Evolutionary conservation across 2,113 vertebrate species (phyloP).

Genomic region (Quiscalus mexicanus): DNA sequence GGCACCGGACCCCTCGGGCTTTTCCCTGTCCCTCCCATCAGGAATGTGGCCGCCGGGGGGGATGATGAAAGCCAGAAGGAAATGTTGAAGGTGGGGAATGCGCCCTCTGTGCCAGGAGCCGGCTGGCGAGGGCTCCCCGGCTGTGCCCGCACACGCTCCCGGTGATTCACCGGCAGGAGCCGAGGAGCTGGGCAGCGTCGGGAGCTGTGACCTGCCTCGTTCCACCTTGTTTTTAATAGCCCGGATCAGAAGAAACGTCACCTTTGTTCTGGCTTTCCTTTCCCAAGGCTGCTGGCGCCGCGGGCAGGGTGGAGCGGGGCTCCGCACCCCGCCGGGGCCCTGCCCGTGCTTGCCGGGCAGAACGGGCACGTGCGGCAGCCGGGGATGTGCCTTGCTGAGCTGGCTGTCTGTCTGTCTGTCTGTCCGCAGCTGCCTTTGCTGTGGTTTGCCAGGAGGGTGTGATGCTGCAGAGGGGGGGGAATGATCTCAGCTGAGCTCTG

Average conservation of each 20-base stretch:
- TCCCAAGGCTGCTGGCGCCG: slow-evolving; percentile 35
- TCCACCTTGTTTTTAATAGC: slow-evolving; percentile 12
- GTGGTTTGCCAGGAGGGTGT: background rate
- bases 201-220: background rate
- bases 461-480: background rate
- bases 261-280: slow-evolving; percentile 39
- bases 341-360: slow-evolving; percentile 37
- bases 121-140: background rate
- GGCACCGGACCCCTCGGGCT: fast-evolving
- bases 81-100: background rate
- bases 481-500: fast-evolving
- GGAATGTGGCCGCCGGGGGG: fast-evolving
- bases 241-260: slow-evolving; percentile 8
- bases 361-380: background rate
- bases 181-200: background rate
- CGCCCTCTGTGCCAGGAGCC: background rate
- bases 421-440: background rate
- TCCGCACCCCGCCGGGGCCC: background rate
- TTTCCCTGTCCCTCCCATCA: background rate
- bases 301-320: slow-evolving; percentile 15
- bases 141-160: slow-evolving; percentile 29
- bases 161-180: slow-evolving; percentile 53
- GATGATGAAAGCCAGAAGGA: slow-evolving; percentile 17
- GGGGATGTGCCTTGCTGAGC: background rate
- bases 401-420: background rate